A percentile compares a stretch with the other conserved stretches of the same genome.
These are phyloP conservation scores for Diaprepes abbreviatus DNA, from an alignment of 2,888 invertebrate genomes.

Conservation along the genomic window DNA sequence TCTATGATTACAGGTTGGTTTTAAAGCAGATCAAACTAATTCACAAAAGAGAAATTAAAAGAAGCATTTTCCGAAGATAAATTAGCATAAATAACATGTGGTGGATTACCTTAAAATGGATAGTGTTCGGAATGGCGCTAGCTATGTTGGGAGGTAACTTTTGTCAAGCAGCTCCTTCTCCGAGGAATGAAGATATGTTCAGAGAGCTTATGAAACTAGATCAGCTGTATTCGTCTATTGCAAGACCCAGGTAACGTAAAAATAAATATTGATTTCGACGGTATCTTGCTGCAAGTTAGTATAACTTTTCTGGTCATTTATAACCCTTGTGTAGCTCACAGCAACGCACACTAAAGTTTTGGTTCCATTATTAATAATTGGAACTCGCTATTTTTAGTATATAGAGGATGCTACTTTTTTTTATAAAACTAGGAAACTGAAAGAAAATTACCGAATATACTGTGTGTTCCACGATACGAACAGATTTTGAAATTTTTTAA, in stretches of 20 bases:
- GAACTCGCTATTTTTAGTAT: too few species aligned
- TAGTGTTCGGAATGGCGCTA: conserved; percentile 57
- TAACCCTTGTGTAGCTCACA: too few species aligned
- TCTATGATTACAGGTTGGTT: background rate
- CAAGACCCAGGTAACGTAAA: conserved; percentile 59
- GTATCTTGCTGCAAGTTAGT: too few species aligned
- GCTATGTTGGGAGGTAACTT: conserved; percentile 52
- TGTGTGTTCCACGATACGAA: too few species aligned
- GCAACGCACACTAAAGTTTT: too few species aligned
- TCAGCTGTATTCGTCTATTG: conserved; percentile 59
- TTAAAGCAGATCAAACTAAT: background rate
- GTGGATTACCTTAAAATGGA: conserved; percentile 61
- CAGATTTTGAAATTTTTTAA: too few species aligned
- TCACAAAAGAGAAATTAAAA: background rate
- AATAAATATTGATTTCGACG: background rate
- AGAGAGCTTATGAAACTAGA: conserved; percentile 58
- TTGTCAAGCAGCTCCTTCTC: conserved; percentile 53
- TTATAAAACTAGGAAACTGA: too few species aligned
- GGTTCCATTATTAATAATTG: too few species aligned
- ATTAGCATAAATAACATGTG: conserved; percentile 55
- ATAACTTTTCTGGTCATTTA: too few species aligned
- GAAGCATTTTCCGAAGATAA: background rate
- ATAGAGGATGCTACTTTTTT: too few species aligned
- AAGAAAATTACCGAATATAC: too few species aligned
- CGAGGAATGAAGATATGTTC: conserved; percentile 58